Evolutionary conservation across 1,140 invertebrate species (phyloP).

Genomic region (Zaprionus lachaisei): DNA sequence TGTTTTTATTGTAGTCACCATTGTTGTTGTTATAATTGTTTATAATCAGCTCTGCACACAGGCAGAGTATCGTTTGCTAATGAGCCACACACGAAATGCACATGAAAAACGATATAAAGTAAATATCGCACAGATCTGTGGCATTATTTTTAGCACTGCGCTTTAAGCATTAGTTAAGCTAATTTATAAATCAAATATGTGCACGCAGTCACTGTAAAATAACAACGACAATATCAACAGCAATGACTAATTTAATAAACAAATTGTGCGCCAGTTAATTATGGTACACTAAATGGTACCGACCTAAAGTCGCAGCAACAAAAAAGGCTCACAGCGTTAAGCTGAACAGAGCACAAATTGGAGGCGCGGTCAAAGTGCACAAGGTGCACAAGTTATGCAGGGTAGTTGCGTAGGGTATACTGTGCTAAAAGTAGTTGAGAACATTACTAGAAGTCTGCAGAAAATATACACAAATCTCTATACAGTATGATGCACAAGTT

Average conservation of each 20-base stretch:
- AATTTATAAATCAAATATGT: slow-evolving; percentile 69
- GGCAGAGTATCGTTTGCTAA: slow-evolving; percentile 51
- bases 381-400: background rate
- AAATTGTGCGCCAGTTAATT: slow-evolving; percentile 65
- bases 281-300: slow-evolving; percentile 16
- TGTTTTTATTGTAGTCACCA: slow-evolving; percentile 8
- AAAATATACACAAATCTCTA: too few species aligned
- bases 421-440: background rate
- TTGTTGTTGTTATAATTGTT: slow-evolving; percentile 21
- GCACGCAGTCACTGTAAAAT: slow-evolving; percentile 3
- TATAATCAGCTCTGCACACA: slow-evolving; percentile 42
- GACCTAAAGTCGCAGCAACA: background rate
- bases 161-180: slow-evolving; percentile 65
- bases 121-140: slow-evolving; percentile 11
- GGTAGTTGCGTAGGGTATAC: background rate
- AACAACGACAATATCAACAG: background rate
- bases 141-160: slow-evolving; percentile 59
- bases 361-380: background rate
- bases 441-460: background rate
- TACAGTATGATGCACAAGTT: too few species aligned
- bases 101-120: slow-evolving; percentile 21
- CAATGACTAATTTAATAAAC: slow-evolving; percentile 53
- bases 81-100: slow-evolving; percentile 56
- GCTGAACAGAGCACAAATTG: background rate
- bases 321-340: background rate